A percentile compares a stretch with the other conserved stretches of the same genome.
These are phyloP conservation scores for Anolis carolinensis DNA, from an alignment of 2,113 vertebrate genomes.

Conservation along the genomic window DNA sequence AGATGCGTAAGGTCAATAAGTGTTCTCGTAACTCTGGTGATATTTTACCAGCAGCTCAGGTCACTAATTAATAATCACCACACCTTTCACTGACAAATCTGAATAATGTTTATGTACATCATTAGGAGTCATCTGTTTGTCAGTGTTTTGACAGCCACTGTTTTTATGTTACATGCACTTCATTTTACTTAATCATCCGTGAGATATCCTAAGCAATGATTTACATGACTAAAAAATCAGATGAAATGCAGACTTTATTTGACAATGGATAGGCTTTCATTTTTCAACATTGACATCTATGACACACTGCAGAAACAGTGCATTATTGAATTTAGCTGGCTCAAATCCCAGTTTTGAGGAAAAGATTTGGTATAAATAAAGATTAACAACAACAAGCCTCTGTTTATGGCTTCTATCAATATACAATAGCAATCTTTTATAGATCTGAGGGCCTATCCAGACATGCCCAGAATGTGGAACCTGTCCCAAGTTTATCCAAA, in stretches of 20 bases:
- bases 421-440: not conserved
- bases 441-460: no score
- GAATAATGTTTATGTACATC: slow-evolving; percentile 58
- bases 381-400: no score
- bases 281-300: slow-evolving; percentile 10
- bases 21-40: slow-evolving; percentile 59
- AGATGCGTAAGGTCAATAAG: slow-evolving; percentile 62
- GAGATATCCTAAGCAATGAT: slow-evolving; percentile 43
- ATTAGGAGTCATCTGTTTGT: slow-evolving; percentile 55
- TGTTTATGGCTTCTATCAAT: not conserved
- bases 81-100: slow-evolving; percentile 53
- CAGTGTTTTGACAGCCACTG: slow-evolving; percentile 60
- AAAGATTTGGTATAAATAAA: no score
- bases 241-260: slow-evolving; percentile 54
- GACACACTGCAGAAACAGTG: not conserved
- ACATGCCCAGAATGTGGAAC: no score
- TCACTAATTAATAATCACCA: slow-evolving; percentile 69
- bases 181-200: slow-evolving; percentile 58
- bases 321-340: slow-evolving; percentile 12
- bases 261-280: slow-evolving; percentile 53
- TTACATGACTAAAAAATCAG: slow-evolving; percentile 43
- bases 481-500: no score
- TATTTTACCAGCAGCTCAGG: slow-evolving; percentile 63
- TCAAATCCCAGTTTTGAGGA: not conserved
- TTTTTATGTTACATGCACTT: slow-evolving; percentile 55